These are phyloP conservation scores for Gandaritis pyraliata DNA, from an alignment of 2,888 invertebrate species.

Conservation along the genomic window DNA sequence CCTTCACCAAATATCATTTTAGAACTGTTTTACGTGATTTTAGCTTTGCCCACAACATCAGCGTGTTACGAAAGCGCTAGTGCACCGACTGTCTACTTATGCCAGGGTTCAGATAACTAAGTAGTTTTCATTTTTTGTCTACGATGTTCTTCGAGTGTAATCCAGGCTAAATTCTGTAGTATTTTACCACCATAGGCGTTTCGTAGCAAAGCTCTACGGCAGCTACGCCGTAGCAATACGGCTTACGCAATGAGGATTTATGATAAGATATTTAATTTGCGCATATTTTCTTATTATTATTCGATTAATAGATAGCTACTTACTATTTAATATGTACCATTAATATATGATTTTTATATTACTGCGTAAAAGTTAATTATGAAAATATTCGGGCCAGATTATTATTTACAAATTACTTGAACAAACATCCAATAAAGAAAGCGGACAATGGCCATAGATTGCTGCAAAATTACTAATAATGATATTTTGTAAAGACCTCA, in stretches of 20 bases:
- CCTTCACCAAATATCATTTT: slow-evolving; percentile 35
- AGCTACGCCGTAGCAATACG: slow-evolving; percentile 17
- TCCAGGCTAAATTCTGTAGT: slow-evolving; percentile 9
- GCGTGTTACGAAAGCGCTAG: not conserved
- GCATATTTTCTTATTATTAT: not conserved
- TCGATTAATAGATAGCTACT: too few relatives aligned
- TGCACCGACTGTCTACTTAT: not conserved
- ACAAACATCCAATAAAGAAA: slow-evolving; percentile 1
- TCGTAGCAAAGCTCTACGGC: slow-evolving; percentile 15
- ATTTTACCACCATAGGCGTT: not conserved
- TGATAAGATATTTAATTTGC: slow-evolving; percentile 3
- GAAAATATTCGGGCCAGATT: slow-evolving; percentile 4
- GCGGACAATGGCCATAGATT: slow-evolving; percentile 9
- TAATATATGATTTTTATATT: not conserved
- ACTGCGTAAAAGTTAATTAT: not conserved
- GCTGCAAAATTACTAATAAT: slow-evolving; percentile 5
- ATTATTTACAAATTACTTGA: slow-evolving; percentile 8
- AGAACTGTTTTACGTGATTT: slow-evolving; percentile 23
- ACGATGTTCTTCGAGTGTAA: not conserved
- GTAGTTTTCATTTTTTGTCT: too few relatives aligned
- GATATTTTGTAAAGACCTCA: slow-evolving; percentile 6
- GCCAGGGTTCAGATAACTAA: too few relatives aligned
- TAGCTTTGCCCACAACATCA: slow-evolving; percentile 6
- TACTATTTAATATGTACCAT: not conserved
- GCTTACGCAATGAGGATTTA: not conserved